A percentile compares a stretch with the other conserved stretches of the same genome.
phyloP scores from a whole-genome alignment of 2,888 invertebrate genomes.

The Abrostola triplasia region DNA sequence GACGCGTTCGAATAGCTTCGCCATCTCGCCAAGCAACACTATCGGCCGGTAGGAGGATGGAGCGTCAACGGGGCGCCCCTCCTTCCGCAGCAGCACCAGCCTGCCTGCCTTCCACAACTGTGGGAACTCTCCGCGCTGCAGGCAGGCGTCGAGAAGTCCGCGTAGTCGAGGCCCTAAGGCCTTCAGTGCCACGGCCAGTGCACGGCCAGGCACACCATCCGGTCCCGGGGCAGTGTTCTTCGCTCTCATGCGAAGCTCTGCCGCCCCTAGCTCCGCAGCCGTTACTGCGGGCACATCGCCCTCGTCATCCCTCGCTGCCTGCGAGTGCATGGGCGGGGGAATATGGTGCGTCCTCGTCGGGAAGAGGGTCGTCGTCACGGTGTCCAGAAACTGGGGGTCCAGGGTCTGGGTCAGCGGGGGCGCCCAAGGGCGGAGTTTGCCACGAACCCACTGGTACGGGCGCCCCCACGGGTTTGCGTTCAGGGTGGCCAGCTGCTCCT shows the following conservation, averaged over 20 bases:
- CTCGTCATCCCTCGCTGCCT: too few species aligned
- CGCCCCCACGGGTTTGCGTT: slow-evolving; percentile 10
- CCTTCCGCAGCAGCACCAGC: slow-evolving; percentile 12
- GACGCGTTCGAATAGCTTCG: not conserved
- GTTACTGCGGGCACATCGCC: not conserved
- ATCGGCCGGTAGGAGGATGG: too few species aligned
- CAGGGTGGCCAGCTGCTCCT: too few species aligned
- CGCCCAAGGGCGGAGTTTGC: slow-evolving; percentile 18
- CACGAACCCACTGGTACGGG: slow-evolving; percentile 5
- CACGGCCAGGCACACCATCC: not conserved
- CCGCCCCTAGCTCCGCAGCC: not conserved
- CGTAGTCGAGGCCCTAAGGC: not conserved
- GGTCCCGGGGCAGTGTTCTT: not conserved
- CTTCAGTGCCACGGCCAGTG: not conserved
- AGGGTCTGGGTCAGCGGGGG: slow-evolving; percentile 15
- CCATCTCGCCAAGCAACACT: not conserved
- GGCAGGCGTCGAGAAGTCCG: slow-evolving; percentile 1
- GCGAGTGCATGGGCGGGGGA: slow-evolving; percentile 5
- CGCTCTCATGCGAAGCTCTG: not conserved
- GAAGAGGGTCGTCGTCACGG: slow-evolving; percentile 18
- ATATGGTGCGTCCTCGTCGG: not conserved
- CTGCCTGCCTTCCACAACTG: slow-evolving; percentile 5
- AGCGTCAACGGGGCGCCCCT: slow-evolving; percentile 2
- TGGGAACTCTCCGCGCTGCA: slow-evolving; percentile 8
- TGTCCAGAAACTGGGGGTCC: slow-evolving; percentile 15